Conservation (phyloP, 2,888 invertebrate genomes). For the Mimumesa dahlbomi region DNA sequence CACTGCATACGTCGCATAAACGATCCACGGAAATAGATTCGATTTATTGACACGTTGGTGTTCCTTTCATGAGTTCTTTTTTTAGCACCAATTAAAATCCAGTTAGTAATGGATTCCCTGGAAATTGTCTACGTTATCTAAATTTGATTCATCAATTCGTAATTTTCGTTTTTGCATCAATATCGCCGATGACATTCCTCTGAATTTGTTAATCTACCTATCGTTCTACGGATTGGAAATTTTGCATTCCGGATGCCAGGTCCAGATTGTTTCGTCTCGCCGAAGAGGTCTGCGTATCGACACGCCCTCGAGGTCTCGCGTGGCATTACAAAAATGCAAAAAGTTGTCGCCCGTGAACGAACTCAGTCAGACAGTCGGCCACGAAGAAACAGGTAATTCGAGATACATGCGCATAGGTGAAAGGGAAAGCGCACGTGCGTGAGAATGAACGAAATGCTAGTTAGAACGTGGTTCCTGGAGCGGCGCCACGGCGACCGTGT, state of each 20-base stretch:
- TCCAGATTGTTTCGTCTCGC: neutral
- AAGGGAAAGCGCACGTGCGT: slow-evolving; percentile 52
- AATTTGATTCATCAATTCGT: no score
- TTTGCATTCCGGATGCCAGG: neutral
- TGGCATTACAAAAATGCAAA: slow-evolving; percentile 49
- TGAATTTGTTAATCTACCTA: no score
- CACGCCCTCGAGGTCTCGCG: slow-evolving; percentile 23
- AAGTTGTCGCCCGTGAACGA: slow-evolving; percentile 50
- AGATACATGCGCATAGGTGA: slow-evolving; percentile 40
- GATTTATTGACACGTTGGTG: slow-evolving; percentile 41
- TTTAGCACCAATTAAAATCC: no score
- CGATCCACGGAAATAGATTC: slow-evolving; percentile 37
- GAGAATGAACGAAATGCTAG: slow-evolving; percentile 30
- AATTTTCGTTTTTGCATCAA: no score
- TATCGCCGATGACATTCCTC: no score
- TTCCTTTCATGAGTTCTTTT: no score
- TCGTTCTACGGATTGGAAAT: neutral
- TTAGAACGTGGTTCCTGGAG: slow-evolving; percentile 19
- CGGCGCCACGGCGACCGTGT: neutral
- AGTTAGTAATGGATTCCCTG: no score
- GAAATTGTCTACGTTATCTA: no score
- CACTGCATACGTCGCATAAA: slow-evolving; percentile 30
- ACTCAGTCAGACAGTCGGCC: slow-evolving; percentile 3
- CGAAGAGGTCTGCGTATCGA: slow-evolving; percentile 4
- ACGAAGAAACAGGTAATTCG: slow-evolving; percentile 36